Conservation (phyloP, 1,140 invertebrate species). For the Littorina saxatilis region DNA sequence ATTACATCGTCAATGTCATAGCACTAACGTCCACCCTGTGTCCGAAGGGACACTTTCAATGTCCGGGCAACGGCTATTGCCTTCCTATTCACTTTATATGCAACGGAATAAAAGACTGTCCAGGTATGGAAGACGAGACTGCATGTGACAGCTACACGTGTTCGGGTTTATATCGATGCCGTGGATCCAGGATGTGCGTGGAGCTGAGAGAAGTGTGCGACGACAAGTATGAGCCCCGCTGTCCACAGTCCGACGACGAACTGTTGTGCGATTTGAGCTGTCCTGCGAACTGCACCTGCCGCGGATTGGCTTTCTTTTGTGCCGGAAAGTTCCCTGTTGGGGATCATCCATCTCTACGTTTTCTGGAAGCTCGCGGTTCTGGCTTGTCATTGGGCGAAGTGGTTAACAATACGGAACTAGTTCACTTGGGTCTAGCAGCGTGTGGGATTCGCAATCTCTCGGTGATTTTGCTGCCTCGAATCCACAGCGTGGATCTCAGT, state of each 20-base stretch:
- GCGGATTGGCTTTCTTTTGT: neutral
- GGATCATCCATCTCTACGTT: neutral
- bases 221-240: neutral
- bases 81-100: neutral
- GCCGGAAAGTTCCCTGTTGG: neutral
- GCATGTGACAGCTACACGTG: neutral
- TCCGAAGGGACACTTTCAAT: neutral
- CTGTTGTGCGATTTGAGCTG: neutral
- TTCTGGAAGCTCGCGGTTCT: neutral
- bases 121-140: neutral
- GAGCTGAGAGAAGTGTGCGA: neutral
- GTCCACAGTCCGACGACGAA: slow-evolving; percentile 9
- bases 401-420: neutral
- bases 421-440: slow-evolving; percentile 1
- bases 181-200: neutral
- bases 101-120: slow-evolving; percentile 4
- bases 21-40: neutral
- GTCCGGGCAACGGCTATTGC: neutral
- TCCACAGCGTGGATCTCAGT: neutral
- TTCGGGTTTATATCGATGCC: neutral
- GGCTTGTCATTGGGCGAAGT: neutral
- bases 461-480: neutral
- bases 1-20: neutral
- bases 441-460: neutral
- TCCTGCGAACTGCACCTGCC: neutral